A percentile compares a stretch with the other conserved stretches of the same genome.
These are phyloP conservation scores for Ephialtes manifestator DNA, from an alignment of 2,888 invertebrate species.

Conservation along the genomic window DNA sequence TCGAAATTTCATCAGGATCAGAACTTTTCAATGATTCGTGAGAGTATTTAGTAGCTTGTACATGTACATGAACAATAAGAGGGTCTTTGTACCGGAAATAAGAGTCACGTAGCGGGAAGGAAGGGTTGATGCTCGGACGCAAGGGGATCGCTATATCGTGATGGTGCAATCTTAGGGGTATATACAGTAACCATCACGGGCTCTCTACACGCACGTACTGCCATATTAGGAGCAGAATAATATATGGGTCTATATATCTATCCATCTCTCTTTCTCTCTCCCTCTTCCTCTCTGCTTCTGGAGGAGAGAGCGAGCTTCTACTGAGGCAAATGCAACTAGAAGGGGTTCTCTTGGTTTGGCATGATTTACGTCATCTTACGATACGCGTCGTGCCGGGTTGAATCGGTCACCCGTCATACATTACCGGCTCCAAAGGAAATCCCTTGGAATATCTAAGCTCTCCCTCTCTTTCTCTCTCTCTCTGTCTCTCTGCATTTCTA, in stretches of 20 bases:
- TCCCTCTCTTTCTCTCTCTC: background rate
- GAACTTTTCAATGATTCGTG: background rate
- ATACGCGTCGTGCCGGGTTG: constrained; percentile 81
- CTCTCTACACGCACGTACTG: constrained; percentile 84
- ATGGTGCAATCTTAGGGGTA: constrained; percentile 63
- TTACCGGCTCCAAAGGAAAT: constrained; percentile 61
- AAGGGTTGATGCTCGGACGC: constrained; percentile 73
- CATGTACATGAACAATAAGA: constrained; percentile 19
- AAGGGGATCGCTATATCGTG: constrained; percentile 75
- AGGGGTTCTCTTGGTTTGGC: constrained; percentile 78
- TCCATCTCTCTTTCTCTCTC: constrained; percentile 45
- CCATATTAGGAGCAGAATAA: constrained; percentile 83
- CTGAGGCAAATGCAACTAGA: constrained; percentile 66
- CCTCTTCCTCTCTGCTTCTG: constrained; percentile 45
- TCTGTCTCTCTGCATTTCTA: constrained; percentile 16
- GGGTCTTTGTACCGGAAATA: constrained; percentile 81
- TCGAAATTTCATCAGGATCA: background rate
- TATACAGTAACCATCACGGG: constrained; percentile 76
- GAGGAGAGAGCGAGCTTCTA: constrained; percentile 49
- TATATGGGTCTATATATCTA: constrained; percentile 78
- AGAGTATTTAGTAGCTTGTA: background rate
- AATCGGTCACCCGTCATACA: constrained; percentile 76
- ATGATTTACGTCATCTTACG: constrained; percentile 85
- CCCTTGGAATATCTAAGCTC: constrained; percentile 54
- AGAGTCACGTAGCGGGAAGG: constrained; percentile 75